A percentile compares a stretch with the other conserved stretches of the same genome.
Conservation (phyloP, 2,113 vertebrate genomes). For the Benitochromis conjunctus region DNA sequence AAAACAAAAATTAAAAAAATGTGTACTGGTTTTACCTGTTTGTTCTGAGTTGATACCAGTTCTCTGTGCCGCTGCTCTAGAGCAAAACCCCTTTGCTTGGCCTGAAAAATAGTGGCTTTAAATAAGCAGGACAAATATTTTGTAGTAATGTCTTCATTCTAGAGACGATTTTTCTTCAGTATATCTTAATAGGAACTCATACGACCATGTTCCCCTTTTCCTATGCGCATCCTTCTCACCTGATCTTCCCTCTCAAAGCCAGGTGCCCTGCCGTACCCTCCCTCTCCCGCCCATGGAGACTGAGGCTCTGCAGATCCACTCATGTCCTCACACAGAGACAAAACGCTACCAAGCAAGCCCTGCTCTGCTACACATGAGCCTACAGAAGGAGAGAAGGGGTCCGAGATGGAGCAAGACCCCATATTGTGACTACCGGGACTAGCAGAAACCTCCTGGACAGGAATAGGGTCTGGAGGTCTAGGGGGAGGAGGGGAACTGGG, state of each 20-base stretch:
- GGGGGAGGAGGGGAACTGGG: slow-evolving; percentile 82
- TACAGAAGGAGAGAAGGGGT: slow-evolving; percentile 75
- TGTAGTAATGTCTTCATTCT: not conserved
- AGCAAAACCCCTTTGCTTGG: slow-evolving; percentile 88
- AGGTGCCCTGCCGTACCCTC: slow-evolving; percentile 91
- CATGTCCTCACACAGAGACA: slow-evolving; percentile 66
- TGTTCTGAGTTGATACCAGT: slow-evolving; percentile 83
- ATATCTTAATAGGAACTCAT: not conserved
- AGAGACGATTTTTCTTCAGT: not conserved
- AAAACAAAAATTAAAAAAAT: not conserved
- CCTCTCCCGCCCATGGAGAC: slow-evolving; percentile 76
- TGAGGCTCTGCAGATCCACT: slow-evolving; percentile 72
- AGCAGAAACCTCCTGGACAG: slow-evolving; percentile 26
- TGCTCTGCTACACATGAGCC: slow-evolving; percentile 76
- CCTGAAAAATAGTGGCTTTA: slow-evolving; percentile 60
- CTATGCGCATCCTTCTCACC: slow-evolving; percentile 61
- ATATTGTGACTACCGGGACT: slow-evolving; percentile 23
- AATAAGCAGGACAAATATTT: not conserved
- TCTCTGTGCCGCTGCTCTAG: slow-evolving; percentile 87
- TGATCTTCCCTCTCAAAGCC: slow-evolving; percentile 97
- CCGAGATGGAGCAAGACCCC: slow-evolving; percentile 51
- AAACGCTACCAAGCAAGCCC: slow-evolving; percentile 68
- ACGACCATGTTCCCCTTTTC: not conserved
- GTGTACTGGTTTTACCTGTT: slow-evolving; percentile 78
- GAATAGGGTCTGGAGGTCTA: slow-evolving; percentile 67